Evolutionary conservation across 1,140 invertebrate species (phyloP), one percentile per base, ranked within the genome.

Genomic region (Babylonia areolata): DNA sequence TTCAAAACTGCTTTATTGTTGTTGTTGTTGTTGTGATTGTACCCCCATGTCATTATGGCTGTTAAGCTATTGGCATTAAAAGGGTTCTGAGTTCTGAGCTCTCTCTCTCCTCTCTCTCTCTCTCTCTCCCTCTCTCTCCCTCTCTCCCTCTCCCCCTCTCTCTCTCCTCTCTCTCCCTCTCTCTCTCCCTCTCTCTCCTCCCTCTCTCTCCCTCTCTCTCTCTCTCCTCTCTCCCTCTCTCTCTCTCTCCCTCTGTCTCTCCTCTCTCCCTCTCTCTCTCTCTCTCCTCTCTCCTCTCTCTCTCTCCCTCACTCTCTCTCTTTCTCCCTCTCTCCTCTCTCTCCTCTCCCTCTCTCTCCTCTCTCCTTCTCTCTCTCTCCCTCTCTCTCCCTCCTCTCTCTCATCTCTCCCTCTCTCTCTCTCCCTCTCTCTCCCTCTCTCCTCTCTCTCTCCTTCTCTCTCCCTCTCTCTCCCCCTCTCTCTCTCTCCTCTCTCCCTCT

Each of bases 401-500:
- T 64, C 9, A 5, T 23, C 2, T 75, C 40, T 64, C n/a, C 39
- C 39, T 85, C 73, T 37, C 20, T 77, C 71, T 85, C 64, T 64
- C 42, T 77, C 64, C 58, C 64, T 37, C n/a, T 77, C 83, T 73
- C 39, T 35, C 64, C 58, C 69, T 77, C 37, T 64, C 64, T n/a
- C 37, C 64, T 77, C 69, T 85, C 39, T 64, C 37, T 85, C 40
- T 75, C 46, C 28, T 46, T 46, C 15, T 46, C 5, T 46, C 42
- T 46, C 15, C 42, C 42, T 46, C 42, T 73, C 37, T 39, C 37
- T 42, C 46, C 37, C 33, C 69, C 1, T 6, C 9, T 42, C 71
- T 85, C 23, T 73, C 79, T 40, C 82, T 84, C 82, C 28, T 1
- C 39, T 15, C 33, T 35, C 35, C 0, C 71, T 51, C 46, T 51